Evolutionary conservation across 2,797 vertebrate species (phyloP), one percentile per base, ranked within the genome.

Genomic region (Pseudochaenichthys georgianus): DNA sequence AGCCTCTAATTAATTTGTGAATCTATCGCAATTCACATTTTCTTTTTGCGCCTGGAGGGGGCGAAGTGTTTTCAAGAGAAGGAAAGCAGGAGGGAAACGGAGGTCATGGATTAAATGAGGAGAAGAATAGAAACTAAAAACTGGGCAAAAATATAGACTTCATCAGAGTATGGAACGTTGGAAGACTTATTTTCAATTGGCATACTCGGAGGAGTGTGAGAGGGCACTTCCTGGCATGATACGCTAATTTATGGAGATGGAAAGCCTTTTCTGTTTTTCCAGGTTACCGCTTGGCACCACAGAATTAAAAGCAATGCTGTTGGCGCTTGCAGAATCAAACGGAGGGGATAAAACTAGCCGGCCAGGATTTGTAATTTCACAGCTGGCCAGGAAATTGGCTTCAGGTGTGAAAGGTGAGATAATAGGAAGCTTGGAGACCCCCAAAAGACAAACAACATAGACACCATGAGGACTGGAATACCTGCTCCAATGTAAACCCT

Each of bases 1-100:
- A 53, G 72, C 60, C 73, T 90, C 89, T 92, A 92, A 93, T 94
- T 93, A 93, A 90, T 82, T 81, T 77, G 80, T 86, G 89, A 89
- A 86, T 90, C 88, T 86, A 82, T 90, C 23, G 77, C 81, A 73
- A 66, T 80, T 83, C 84, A 75, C 82, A 77, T 88, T 90, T 85
- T 86, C 84, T 60, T 48, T 60, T 48, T 52, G 41, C 4, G n/a
- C 85, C 86, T 1, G 13, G 51, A 78, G 84, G 47, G 7, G 34
- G 34, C 69, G 64, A 86, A 84, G 43, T 83, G 34, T 90, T 88
- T 89, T 70, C 34, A 73, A 81, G 77, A 75, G 21, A 45, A n/a
- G n/a, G n/a, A n/a, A n/a, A n/a, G n/a, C n/a, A n/a, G n/a, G n/a
- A 77, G 54, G 65, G 46, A 73, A 80, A 70, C 63, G 3, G 71